phyloP scores from a whole-genome alignment of 1,140 invertebrate species.

The Camponotus vicinus region DNA sequence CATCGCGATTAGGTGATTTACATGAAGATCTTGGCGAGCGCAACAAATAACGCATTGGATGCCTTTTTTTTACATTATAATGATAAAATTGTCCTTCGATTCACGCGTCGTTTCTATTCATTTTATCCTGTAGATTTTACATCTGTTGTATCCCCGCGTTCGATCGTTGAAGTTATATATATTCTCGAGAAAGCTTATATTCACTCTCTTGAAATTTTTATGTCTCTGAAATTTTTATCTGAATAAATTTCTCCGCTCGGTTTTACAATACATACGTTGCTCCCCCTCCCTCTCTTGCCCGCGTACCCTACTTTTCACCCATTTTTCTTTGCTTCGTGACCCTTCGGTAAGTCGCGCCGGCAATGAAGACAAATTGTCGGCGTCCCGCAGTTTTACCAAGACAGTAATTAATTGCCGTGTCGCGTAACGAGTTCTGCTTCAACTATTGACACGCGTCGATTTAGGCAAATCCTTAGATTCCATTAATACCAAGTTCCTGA shows the following conservation, averaged over 20 bases:
- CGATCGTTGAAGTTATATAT: not conserved
- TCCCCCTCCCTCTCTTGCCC: not conserved
- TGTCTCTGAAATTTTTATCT: not conserved
- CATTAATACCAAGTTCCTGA: not conserved
- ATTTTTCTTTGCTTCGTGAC: not conserved
- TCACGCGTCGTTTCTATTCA: too few species aligned
- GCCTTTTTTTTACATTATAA: not conserved
- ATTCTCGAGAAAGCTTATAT: not conserved
- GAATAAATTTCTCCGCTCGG: not conserved
- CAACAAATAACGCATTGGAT: not conserved
- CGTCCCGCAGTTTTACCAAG: slow-evolving; percentile 75
- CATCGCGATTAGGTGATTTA: slow-evolving; percentile 64
- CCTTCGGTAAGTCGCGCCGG: slow-evolving; percentile 76
- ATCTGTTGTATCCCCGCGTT: too few species aligned
- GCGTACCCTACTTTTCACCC: slow-evolving; percentile 26
- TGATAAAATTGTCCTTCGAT: not conserved
- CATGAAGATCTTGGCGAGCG: slow-evolving; percentile 26
- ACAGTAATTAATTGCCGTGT: slow-evolving; percentile 79
- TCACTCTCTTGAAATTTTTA: not conserved
- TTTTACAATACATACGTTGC: not conserved
- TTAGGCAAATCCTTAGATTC: slow-evolving; percentile 24
- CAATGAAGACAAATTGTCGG: slow-evolving; percentile 83
- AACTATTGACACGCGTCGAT: slow-evolving; percentile 43
- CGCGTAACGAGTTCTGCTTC: slow-evolving; percentile 58
- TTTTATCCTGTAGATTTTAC: too few species aligned